Evolutionary conservation across 2,797 vertebrate species (phyloP), one percentile per base, ranked within the genome.

Genomic region (Chelonia mydas): DNA sequence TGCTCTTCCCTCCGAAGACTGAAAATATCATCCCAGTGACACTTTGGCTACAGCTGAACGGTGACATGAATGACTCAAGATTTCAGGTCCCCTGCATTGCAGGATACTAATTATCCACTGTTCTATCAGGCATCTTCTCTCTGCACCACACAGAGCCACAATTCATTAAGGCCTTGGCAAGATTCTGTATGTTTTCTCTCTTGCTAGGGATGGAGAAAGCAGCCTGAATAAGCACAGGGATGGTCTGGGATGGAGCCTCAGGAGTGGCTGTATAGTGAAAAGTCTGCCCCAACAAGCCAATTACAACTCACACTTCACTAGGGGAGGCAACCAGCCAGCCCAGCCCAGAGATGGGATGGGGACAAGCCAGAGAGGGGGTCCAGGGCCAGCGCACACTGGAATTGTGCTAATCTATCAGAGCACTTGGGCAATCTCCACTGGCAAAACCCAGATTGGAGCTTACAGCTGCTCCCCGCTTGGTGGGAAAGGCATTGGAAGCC

Each of bases 401-500:
- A 47, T 47, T 93, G 82, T 93, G 96, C 86, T 90, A 83, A 76
- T 86, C 79, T 68, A 37, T 91, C 50, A 94, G 90, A 5, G 1
- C 6, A 49, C 45, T 47, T 10, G 37, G 90, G 80, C 83, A 93
- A 88, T 59, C 93, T 86, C 83, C 59, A 51, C 92, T 97, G 96
- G 77, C 89, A 59, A 87, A 92, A 88, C 87, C 93, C 65, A 51
- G 88, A 86, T 84, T 93, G 86, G 77, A 94, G 89, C 49, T 5
- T 0, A 17, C 15, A 78, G 55, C 89, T 83, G 84, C 3, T 5
- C 27, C 16, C 25, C 17, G 88, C 57, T 2, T 15, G 4, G 90
- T 86, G 95, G 86, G 95, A 94, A 74, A 65, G 80, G 87, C 88
- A 51, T 33, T 19, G 77, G 83, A 91, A 94, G 78, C 83, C 81